Conservation (phyloP, 2,888 invertebrate genomes). For the Drosophila anceps region DNA sequence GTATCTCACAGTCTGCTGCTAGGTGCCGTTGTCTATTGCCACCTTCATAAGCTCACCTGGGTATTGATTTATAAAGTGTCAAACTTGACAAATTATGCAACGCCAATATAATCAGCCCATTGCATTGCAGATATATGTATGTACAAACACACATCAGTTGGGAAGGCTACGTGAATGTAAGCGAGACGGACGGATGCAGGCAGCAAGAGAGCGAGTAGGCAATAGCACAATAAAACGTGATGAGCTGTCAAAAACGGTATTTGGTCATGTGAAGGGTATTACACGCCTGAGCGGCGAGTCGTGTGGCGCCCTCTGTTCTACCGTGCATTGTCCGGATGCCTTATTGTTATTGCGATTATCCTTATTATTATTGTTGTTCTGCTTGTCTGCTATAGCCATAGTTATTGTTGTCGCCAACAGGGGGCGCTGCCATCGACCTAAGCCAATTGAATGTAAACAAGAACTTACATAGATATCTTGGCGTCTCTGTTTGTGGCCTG, state of each 20-base stretch:
- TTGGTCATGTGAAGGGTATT: conserved; percentile 44
- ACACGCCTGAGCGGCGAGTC: conserved; percentile 31
- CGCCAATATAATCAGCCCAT: conserved; percentile 39
- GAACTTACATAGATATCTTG: background rate
- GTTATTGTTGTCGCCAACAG: conserved; percentile 18
- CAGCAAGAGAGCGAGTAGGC: background rate
- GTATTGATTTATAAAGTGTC: conserved; percentile 65
- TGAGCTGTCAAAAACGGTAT: conserved; percentile 64
- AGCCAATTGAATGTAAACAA: conserved; percentile 19
- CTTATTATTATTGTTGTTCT: background rate
- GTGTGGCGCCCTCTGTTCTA: conserved; percentile 27
- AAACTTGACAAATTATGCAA: conserved; percentile 63
- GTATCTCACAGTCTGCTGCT: conserved; percentile 9
- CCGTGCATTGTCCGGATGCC: conserved; percentile 10
- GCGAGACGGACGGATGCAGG: background rate
- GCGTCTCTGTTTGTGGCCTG: background rate
- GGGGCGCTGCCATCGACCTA: background rate
- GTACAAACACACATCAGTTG: background rate
- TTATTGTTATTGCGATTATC: conserved; percentile 21
- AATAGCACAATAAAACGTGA: conserved; percentile 45
- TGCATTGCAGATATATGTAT: conserved; percentile 53
- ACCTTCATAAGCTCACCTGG: background rate
- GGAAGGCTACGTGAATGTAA: background rate
- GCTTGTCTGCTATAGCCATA: background rate
- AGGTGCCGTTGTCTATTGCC: background rate